Base-by-base conservation (phyloP, 2,888 invertebrate species). In the Plagiodera versicolora region DNA sequence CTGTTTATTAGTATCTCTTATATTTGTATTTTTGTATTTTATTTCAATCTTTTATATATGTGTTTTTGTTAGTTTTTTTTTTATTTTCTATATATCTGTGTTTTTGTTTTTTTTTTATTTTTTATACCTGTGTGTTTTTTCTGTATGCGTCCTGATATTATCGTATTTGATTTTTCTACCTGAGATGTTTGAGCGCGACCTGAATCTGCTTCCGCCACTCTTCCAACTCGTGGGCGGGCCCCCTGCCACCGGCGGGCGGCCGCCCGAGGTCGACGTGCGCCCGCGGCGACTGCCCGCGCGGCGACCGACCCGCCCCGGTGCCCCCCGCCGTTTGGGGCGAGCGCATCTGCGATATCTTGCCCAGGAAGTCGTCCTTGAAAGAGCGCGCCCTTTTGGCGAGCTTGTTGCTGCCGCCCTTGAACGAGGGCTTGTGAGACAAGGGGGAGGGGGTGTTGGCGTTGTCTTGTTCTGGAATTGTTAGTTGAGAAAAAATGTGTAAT, bases 341-440 rank as follows among this genome's bases (percentile, higher is more conserved):
- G 70, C 94, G 89, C 89, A 94, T 94, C 81, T 92, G 90, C 70
- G 91, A 92, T 80, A 94, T 88, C 81, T 92, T 92, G 81, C 94
- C 72, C 78, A 94, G 86, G 76, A 95, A 87, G 82, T 94, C 94
- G 86, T 94, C 94, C 83, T 94, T 95, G 83, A 95, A 94, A 68
- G 93, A 93, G 72, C 94, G 88, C 67, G 94, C 94, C 68, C 94
- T 87, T 69, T 92, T 85, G 61, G 94, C 93, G 81, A 94, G 85
- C 81, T 92, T 92, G 54, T 59, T 59, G 70, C 91, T 92, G 39
- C 44, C 16, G 76, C 92, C 90, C 77, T 91, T 90, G 80, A 89
- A 82, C 67, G 88, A 89, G 71, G 90, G 88, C 77, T 91, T 91
- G 77, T 89, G 89, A 60, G 90, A 90, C 72, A 78, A 63, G 39